These are phyloP conservation scores for Sebastes diaconus DNA, from an alignment of 2,797 vertebrate species.

Conservation along the genomic window DNA sequence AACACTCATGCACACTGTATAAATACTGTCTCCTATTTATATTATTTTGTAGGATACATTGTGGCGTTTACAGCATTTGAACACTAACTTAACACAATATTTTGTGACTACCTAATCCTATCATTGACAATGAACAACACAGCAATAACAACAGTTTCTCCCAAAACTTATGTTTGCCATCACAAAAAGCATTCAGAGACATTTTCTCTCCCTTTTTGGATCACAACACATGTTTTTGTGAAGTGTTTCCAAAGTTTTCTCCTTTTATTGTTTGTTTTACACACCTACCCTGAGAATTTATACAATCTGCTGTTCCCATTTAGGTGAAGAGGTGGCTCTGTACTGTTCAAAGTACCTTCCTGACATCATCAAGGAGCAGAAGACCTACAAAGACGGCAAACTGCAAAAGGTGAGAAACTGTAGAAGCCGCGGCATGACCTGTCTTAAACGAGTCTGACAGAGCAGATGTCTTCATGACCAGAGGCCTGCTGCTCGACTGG, in stretches of 20 bases:
- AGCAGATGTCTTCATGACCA: background rate
- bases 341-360: conserved; percentile 99
- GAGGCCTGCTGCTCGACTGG: background rate
- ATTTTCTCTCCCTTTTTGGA: background rate
- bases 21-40: background rate
- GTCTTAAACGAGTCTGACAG: background rate
- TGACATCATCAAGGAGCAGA: conserved; percentile 96
- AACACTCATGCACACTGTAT: conserved; percentile 2
- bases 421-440: background rate
- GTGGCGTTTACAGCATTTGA: background rate
- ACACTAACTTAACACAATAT: background rate
- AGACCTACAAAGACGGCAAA: conserved; percentile 96
- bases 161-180: background rate
- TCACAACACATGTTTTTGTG: background rate
- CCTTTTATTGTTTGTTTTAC: conserved; percentile 11
- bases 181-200: background rate
- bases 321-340: conserved; percentile 97
- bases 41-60: background rate
- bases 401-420: conserved; percentile 89
- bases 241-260: background rate
- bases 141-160: background rate
- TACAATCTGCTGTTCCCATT: conserved; percentile 23
- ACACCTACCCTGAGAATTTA: conserved; percentile 19
- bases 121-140: background rate
- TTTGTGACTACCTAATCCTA: background rate